Percentiles rank a stretch among this genome's conserved stretches.
These are phyloP conservation scores for Hemiscyllium ocellatum DNA, from an alignment of 2,113 vertebrate species.

Conservation along the genomic window DNA sequence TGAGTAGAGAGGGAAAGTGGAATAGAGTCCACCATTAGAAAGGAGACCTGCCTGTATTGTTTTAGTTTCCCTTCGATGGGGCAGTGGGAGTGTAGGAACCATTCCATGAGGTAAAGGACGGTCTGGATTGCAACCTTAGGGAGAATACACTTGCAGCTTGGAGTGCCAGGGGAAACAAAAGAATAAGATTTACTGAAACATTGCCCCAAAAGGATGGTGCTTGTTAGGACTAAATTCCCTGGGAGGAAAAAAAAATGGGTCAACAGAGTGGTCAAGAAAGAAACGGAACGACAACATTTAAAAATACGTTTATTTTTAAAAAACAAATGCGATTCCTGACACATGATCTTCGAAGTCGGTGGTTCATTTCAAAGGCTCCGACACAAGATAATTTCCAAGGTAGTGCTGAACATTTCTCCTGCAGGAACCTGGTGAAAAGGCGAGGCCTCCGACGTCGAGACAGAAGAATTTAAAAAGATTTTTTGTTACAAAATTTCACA, in stretches of 20 bases:
- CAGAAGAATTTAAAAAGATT: not conserved
- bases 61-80: not conserved
- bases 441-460: not conserved
- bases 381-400: not conserved
- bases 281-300: not conserved
- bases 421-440: not conserved
- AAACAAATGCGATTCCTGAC: not conserved
- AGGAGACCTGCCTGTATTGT: not conserved
- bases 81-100: not conserved
- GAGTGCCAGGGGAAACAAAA: not conserved
- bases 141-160: too few species aligned
- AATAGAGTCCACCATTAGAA: too few species aligned
- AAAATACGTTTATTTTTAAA: slow-evolving; percentile 20
- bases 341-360: not conserved
- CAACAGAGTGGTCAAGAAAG: not conserved
- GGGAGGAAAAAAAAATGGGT: not conserved
- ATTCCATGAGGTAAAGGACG: not conserved
- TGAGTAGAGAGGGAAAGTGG: too few species aligned
- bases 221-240: not conserved
- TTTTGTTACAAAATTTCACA: not conserved
- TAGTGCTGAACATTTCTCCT: not conserved
- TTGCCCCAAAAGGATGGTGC: not conserved
- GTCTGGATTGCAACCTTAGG: not conserved
- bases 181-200: not conserved
- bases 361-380: not conserved